Conservation (phyloP, 1,140 invertebrate genomes). For the Diorhabda elongata region DNA sequence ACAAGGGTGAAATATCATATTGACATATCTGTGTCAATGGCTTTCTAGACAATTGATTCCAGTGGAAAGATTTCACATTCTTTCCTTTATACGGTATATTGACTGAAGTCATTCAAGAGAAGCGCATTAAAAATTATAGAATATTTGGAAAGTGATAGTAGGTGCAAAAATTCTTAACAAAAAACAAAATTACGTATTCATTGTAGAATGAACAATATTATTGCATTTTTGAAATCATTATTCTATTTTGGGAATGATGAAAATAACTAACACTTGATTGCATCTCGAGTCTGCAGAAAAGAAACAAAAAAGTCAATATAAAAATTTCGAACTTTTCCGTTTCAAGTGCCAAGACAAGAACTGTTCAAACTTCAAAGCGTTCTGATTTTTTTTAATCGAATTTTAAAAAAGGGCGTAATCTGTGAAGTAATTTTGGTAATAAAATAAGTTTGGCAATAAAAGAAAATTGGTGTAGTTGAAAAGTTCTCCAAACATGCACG, state of each 20-base stretch:
- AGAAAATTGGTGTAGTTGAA: constrained; percentile 1
- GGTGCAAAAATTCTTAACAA: too few species aligned
- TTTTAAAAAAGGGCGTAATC: background rate
- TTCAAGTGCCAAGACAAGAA: background rate
- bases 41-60: too few species aligned
- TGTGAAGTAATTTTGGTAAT: constrained; percentile 2
- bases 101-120: too few species aligned
- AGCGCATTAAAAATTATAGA: too few species aligned
- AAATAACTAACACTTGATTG: background rate
- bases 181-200: too few species aligned
- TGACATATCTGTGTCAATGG: too few species aligned
- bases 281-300: background rate
- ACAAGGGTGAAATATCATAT: too few species aligned
- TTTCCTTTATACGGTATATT: too few species aligned
- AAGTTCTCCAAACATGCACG: background rate
- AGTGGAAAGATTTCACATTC: too few species aligned
- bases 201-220: background rate
- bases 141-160: too few species aligned
- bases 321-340: background rate
- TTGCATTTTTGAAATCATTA: background rate
- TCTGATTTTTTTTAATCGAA: constrained; percentile 1
- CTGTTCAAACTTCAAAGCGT: background rate
- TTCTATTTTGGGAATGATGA: background rate
- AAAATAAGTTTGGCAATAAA: constrained; percentile 3
- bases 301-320: background rate